phyloP scores from a whole-genome alignment of 2,113 vertebrate genomes.

The Fulica atra region DNA sequence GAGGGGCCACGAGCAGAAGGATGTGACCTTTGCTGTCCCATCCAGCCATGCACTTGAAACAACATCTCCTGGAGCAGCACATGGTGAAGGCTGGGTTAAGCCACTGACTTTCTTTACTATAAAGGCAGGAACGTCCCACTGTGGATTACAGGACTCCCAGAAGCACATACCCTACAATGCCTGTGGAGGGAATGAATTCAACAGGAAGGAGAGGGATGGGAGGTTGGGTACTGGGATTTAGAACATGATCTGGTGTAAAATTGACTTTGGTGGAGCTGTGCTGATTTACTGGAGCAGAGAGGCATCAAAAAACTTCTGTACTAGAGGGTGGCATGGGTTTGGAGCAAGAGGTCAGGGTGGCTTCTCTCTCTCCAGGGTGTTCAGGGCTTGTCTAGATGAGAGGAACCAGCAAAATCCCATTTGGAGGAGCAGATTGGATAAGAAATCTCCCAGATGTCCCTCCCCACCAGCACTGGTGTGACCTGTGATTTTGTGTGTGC shows the following conservation, averaged over 20 bases:
- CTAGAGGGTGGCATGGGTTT: neutral
- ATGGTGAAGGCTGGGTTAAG: neutral
- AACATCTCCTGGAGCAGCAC: neutral
- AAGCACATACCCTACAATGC: neutral
- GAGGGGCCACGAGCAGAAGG: neutral
- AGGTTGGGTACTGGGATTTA: neutral
- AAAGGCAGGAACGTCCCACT: neutral
- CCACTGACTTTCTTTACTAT: neutral
- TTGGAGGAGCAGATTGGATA: neutral
- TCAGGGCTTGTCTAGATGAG: neutral
- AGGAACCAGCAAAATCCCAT: neutral
- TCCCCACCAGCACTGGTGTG: neutral
- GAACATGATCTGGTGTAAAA: neutral
- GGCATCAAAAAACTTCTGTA: neutral
- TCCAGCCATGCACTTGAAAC: neutral
- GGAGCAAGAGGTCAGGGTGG: neutral
- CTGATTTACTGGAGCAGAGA: neutral
- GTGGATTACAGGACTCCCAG: neutral
- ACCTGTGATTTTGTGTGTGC: neutral
- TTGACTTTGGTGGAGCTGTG: neutral
- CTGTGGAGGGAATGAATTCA: neutral
- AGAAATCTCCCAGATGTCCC: neutral
- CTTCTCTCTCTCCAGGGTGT: neutral
- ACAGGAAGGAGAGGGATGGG: rapidly evolving
- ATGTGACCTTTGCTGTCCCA: rapidly evolving